Evolutionary conservation across 2,888 invertebrate species (phyloP), one percentile per base, ranked within the genome.

Genomic region (Deladenus siricidicola): DNA sequence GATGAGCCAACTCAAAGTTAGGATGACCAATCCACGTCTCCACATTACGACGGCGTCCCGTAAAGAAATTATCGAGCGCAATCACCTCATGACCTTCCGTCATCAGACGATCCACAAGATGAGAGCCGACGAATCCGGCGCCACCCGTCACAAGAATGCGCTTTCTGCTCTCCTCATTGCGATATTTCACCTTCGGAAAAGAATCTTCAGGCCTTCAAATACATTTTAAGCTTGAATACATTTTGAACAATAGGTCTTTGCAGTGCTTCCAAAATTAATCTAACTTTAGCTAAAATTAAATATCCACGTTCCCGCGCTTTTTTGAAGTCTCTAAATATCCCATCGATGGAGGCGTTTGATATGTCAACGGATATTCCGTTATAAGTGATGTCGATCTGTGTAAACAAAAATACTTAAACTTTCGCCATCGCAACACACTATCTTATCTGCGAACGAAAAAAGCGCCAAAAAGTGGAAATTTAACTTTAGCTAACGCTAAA

Each of bases 1-100:
- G 96, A 81, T 96, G 93, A 52, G 98, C 90, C 69, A 99, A 83
- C 81, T 99, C 96, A 81, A 99, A 99, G 82, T 98, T 98, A 75
- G 91, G 88, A 81, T 99, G 98, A 0, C 96, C 96, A 60, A 96
- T 86, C 98, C 98, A 99, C 77, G 96, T 96, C 79, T 93, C 93
- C 0, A 98, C 89, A 80, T 99, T 99, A 43, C 90, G 85, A 80
- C 94, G 93, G 4, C 70, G 47, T 6, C 69, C 68, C 23, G 68
- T 67, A 52, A 69, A 68, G 43, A 69, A 70, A 47, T 64, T 68
- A 62, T 69, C 70, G 47, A 68, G 49, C 23, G 69, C 69, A 17
- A 70, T 65, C 6, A 75, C 76, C 64, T 78, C 78, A 53, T 77
- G 77, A 14, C 77, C 77, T 30, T 88, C 88, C 69, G 88, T 84